phyloP scores from a whole-genome alignment of 1,140 invertebrate species.

The Frieseomelitta varia region DNA sequence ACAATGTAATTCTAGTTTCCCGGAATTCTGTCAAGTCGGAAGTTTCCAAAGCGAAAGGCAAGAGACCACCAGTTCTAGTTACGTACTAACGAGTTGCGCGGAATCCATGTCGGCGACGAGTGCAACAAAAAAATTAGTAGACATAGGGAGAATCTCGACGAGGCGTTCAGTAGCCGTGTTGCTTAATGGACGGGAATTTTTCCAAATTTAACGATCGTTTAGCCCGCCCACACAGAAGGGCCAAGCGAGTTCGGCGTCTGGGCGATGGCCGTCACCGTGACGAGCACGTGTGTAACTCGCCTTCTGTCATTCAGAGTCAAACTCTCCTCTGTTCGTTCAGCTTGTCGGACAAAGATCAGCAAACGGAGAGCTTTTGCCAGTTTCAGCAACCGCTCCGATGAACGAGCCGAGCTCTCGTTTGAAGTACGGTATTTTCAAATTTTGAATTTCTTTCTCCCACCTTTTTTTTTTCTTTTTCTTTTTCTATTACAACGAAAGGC shows the following conservation, averaged over 20 bases:
- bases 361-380: background rate
- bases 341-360: slow-evolving; percentile 68
- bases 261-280: slow-evolving; percentile 81
- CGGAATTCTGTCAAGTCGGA: background rate
- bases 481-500: background rate
- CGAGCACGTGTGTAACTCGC: slow-evolving; percentile 80
- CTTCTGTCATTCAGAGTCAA: slow-evolving; percentile 76
- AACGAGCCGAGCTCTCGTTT: background rate
- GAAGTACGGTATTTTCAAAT: background rate
- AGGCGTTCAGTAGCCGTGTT: slow-evolving; percentile 51
- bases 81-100: slow-evolving; percentile 31
- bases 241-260: slow-evolving; percentile 73
- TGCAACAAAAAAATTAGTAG: slow-evolving; percentile 52
- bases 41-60: background rate
- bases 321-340: slow-evolving; percentile 61
- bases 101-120: background rate
- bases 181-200: slow-evolving; percentile 66
- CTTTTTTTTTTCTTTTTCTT: background rate
- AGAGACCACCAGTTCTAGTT: background rate
- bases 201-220: slow-evolving; percentile 75
- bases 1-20: background rate
- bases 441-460: background rate
- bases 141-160: slow-evolving; percentile 19
- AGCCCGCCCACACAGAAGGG: slow-evolving; percentile 77
- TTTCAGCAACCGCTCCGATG: background rate